Evolutionary conservation across 2,797 vertebrate genomes (phyloP), one percentile per base, ranked within the genome.

Genomic region (Hephaestus fuliginosus): DNA sequence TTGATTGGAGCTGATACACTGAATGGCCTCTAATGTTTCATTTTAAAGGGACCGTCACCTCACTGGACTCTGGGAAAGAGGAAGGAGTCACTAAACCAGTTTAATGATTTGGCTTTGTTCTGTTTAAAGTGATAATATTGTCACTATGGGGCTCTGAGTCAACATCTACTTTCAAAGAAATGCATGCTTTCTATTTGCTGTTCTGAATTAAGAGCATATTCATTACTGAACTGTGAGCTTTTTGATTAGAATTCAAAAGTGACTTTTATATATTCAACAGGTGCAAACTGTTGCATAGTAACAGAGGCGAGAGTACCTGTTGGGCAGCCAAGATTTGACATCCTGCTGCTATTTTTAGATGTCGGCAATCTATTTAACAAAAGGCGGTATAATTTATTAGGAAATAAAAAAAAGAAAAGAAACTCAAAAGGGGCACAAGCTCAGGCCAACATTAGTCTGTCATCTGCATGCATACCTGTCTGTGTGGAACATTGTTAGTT

Each of bases 221-320:
- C 28, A 43, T 84, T 60, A 56, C 25, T 65, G 1, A 14, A n/a
- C 57, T 57, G 56, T 9, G 30, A 67, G 44, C 55, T 56, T 76
- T 76, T 74, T 83, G 46, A 82, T 81, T 63, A 12, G 25, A 68
- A 78, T 70, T 78, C 36, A 70, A 22, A 65, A 68, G 55, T n/a
- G 7, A 60, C 55, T 80, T 74, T 62, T 46, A 70, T 65, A 53
- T 70, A 76, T 88, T 90, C 91, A 92, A 93, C 89, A 93, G 87
- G 89, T 93, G 80, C 80, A 83, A 87, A 91, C 89, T 92, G 90
- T 90, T 92, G 93, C 92, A 84, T 92, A 76, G 91, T 92, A 91
- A 93, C 91, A 83, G 83, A 73, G 69, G 64, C 20, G 11, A 78
- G 65, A 70, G 49, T 72, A 83, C 84, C 80, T 87, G 82, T 82